phyloP scores from a whole-genome alignment of 2,113 vertebrate genomes.

The Corythaixoides concolor region DNA sequence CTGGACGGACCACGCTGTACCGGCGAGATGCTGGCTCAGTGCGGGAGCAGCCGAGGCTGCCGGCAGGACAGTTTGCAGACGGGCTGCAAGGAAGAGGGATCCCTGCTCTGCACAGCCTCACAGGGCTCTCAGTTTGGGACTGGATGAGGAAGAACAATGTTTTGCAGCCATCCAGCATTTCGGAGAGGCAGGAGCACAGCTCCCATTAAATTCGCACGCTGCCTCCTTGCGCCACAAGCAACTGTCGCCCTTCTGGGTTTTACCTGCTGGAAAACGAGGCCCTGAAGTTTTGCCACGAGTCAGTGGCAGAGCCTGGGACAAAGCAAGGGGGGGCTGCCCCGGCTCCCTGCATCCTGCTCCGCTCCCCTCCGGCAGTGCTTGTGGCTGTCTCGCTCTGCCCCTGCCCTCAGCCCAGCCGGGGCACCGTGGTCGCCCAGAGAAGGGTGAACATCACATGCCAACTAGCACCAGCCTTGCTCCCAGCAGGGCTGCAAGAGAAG shows the following conservation, averaged over 20 bases:
- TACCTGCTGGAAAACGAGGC: not conserved
- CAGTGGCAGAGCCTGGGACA: not conserved
- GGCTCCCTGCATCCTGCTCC: not conserved
- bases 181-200: not conserved
- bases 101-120: not conserved
- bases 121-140: not conserved
- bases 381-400: rapidly evolving
- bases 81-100: not conserved
- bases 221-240: not conserved
- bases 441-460: not conserved
- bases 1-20: not conserved
- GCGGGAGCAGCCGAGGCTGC: not conserved
- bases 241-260: not conserved
- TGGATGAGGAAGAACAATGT: not conserved
- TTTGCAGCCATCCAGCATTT: not conserved
- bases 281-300: not conserved
- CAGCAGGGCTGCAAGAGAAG: not conserved
- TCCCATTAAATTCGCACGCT: not conserved
- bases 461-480: not conserved
- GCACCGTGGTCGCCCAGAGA: rapidly evolving
- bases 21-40: not conserved
- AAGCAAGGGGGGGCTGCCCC: not conserved
- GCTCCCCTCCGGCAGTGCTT: not conserved
- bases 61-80: not conserved
- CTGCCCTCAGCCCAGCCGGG: not conserved